Conservation (phyloP, 2,888 invertebrate genomes). For the Globia sparganii region DNA sequence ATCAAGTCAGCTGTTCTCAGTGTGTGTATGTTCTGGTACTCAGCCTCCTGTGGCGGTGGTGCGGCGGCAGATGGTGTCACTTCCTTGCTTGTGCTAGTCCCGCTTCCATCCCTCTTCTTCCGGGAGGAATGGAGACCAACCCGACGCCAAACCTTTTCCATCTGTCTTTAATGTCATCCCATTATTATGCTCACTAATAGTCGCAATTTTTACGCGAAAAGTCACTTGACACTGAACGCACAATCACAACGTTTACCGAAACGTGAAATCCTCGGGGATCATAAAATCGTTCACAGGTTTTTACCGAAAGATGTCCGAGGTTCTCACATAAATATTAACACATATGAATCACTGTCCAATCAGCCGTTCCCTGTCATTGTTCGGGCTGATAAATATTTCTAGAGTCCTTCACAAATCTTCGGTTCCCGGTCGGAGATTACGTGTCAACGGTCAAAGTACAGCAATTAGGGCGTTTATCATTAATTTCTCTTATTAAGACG, state of each 20-base stretch:
- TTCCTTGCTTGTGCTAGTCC: constrained; percentile 87
- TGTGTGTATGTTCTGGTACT: constrained; percentile 89
- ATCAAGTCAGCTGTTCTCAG: constrained; percentile 89
- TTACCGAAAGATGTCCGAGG: constrained; percentile 66
- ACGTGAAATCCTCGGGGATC: constrained; percentile 19
- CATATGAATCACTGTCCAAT: constrained; percentile 78
- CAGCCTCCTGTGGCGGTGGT: constrained; percentile 83
- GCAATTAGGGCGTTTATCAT: constrained; percentile 77
- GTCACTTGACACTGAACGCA: constrained; percentile 54
- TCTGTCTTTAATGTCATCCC: constrained; percentile 89
- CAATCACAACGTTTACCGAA: constrained; percentile 51
- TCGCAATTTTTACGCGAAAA: constrained; percentile 47
- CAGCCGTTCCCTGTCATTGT: constrained; percentile 85
- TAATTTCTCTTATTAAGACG: constrained; percentile 84
- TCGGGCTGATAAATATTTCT: constrained; percentile 66
- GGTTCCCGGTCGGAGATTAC: constrained; percentile 33
- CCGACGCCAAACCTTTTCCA: constrained; percentile 91
- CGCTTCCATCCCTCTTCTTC: constrained; percentile 90
- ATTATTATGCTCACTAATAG: constrained; percentile 78
- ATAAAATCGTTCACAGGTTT: constrained; percentile 46
- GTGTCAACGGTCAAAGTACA: constrained; percentile 62
- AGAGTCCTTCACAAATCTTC: constrained; percentile 45
- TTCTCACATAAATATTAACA: constrained; percentile 71
- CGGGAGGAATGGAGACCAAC: constrained; percentile 91
- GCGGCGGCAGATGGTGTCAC: constrained; percentile 81